A percentile compares a stretch with the other conserved stretches of the same genome.
These are phyloP conservation scores for Corydoras sp. DNA, from an alignment of 2,113 vertebrate species.

Conservation along the genomic window DNA sequence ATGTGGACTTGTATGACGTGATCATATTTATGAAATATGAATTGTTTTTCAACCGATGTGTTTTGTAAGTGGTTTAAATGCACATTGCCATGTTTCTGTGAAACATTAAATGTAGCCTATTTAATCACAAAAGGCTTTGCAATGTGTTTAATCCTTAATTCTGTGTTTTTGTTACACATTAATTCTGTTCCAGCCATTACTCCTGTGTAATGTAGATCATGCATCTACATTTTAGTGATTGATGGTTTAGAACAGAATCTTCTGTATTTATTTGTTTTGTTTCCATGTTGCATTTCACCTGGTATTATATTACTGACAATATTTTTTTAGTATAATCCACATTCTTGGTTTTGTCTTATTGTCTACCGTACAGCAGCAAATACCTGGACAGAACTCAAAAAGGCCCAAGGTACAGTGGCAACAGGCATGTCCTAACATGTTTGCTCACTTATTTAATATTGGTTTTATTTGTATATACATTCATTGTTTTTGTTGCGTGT, in stretches of 20 bases:
- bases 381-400: conserved; percentile 77
- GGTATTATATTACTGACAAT: no score
- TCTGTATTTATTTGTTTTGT: no score
- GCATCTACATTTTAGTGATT: background rate
- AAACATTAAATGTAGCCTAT: no score
- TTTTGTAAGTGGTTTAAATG: no score
- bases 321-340: conserved; percentile 17
- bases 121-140: no score
- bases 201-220: background rate
- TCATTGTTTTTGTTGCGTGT: background rate
- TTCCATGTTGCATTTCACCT: no score
- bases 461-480: background rate
- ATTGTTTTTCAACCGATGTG: no score
- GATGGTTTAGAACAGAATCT: no score
- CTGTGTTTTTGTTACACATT: background rate
- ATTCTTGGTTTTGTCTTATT: conserved; percentile 67
- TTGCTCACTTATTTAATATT: conserved; percentile 54
- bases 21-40: no score
- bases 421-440: conserved; percentile 74
- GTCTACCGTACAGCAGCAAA: conserved; percentile 73
- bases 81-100: no score
- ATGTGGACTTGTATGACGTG: no score
- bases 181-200: background rate
- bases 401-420: conserved; percentile 81
- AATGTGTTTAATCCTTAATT: no score